phyloP scores from a whole-genome alignment of 2,888 invertebrate species.

The Acanthoscelides obtectus region DNA sequence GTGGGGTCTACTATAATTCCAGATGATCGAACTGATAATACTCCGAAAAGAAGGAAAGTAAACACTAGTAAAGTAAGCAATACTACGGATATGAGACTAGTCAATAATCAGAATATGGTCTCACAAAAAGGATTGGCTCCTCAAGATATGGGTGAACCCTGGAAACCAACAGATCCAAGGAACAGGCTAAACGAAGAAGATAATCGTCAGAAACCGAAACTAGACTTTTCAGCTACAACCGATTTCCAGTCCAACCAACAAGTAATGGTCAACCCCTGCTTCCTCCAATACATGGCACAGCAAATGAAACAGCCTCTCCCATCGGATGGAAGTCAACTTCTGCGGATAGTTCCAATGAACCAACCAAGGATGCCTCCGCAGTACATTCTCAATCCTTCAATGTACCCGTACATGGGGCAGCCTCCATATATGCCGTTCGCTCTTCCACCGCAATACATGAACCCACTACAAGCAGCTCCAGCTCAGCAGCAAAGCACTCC shows the following conservation, averaged over 20 bases:
- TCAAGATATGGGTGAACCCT: background rate
- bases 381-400: slow-evolving; percentile 31
- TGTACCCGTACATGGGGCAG: slow-evolving; percentile 26
- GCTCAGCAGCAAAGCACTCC: slow-evolving; percentile 12
- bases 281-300: slow-evolving; percentile 25
- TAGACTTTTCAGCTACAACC: slow-evolving; percentile 21
- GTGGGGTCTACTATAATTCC: too few relatives aligned
- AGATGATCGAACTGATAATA: too few relatives aligned
- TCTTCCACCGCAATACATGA: slow-evolving; percentile 3
- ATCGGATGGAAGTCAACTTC: slow-evolving; percentile 21
- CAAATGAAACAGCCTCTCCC: background rate
- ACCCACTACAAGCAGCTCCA: slow-evolving; percentile 10
- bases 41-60: too few relatives aligned
- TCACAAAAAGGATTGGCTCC: too few relatives aligned
- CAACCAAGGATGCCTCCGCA: slow-evolving; percentile 17
- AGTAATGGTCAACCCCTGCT: slow-evolving; percentile 30
- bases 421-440: slow-evolving; percentile 3
- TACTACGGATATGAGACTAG: too few relatives aligned
- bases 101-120: too few relatives aligned
- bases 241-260: slow-evolving; percentile 33
- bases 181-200: background rate
- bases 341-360: slow-evolving; percentile 25
- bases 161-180: background rate
- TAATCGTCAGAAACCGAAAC: slow-evolving; percentile 9
- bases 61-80: too few relatives aligned